Evolutionary conservation across 2,797 vertebrate species (phyloP).

Genomic region (Liasis olivaceus): DNA sequence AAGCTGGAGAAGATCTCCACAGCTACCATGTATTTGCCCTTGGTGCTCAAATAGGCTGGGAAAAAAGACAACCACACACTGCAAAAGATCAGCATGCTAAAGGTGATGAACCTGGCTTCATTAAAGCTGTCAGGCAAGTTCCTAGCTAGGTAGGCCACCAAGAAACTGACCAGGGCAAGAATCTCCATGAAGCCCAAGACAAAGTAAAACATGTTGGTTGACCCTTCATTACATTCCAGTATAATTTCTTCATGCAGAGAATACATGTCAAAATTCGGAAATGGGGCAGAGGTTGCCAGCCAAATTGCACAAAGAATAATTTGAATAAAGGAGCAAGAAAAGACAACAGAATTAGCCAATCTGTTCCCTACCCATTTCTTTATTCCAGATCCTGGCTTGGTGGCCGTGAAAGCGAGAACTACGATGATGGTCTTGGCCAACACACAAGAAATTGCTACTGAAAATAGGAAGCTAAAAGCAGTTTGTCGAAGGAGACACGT

Average conservation of each 20-base stretch:
- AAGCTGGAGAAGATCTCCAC: slow-evolving; percentile 2
- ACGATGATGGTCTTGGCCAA: background rate
- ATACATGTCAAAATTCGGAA: background rate
- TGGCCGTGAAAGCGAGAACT: background rate
- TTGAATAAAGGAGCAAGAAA: background rate
- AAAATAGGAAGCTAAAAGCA: background rate
- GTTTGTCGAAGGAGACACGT: background rate
- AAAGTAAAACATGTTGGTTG: background rate
- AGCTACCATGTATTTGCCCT: background rate
- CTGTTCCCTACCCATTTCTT: background rate
- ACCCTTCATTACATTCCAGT: background rate
- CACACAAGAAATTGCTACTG: background rate
- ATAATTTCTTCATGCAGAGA: background rate
- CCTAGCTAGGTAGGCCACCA: background rate
- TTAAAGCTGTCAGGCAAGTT: background rate
- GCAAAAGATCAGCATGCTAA: background rate
- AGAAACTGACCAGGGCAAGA: background rate
- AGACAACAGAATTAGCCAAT: background rate
- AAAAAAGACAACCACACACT: background rate
- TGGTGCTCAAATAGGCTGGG: background rate
- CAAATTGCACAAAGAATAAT: background rate
- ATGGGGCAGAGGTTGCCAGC: background rate
- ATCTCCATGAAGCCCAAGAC: background rate
- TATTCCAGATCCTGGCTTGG: background rate
- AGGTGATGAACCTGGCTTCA: background rate